Evolutionary conservation across 2,888 invertebrate species (phyloP), one percentile per base, ranked within the genome.

Genomic region (Dasypogon diadema): DNA sequence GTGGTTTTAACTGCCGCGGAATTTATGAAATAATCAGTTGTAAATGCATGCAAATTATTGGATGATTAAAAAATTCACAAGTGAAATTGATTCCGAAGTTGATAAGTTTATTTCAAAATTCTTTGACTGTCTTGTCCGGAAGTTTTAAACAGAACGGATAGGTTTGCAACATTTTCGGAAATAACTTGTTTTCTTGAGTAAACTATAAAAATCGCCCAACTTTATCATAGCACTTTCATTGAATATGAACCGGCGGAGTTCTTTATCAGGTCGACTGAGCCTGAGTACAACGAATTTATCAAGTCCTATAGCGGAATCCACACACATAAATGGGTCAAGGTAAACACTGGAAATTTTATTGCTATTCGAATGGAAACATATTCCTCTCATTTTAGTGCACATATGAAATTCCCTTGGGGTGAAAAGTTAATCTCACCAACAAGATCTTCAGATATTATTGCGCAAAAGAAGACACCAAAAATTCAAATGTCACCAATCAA

Each of bases 291-390:
- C 83, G 24, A 83, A 81, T 60, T 75, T 82, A 14, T 42, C 80
- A 2, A 81, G 76, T 76, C 85, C 85, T 3, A 82, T 83, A 34
- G 86, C 85, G 2, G 84, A 85, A 75, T 85, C 86, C 21, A 85
- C 85, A 68, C 82, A 84, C 77, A 74, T 84, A 22, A 82, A 83
- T 76, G 81, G 81, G 60, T 77, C 79, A 70, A 80, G 77, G 83
- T 81, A 79, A 81, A 80, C 18, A 48, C 16, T 12, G 30, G 12
- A 42, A 12, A 42, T 42, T 51, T 54, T n/a, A 8, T 54, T 18
- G 18, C 22, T 54, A 14, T 14, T 2, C 18, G 14, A 8, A 18
- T 1, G 22, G 8, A 12, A 14, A 14, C 16, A 16, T 46, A 16
- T 30, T 21, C 12, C 3, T 42, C 30, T 2, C 34, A 37, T 30